Evolutionary conservation across 1,140 invertebrate species (phyloP), one percentile per base, ranked within the genome.

Genomic region (Scaptomyza graminum): DNA sequence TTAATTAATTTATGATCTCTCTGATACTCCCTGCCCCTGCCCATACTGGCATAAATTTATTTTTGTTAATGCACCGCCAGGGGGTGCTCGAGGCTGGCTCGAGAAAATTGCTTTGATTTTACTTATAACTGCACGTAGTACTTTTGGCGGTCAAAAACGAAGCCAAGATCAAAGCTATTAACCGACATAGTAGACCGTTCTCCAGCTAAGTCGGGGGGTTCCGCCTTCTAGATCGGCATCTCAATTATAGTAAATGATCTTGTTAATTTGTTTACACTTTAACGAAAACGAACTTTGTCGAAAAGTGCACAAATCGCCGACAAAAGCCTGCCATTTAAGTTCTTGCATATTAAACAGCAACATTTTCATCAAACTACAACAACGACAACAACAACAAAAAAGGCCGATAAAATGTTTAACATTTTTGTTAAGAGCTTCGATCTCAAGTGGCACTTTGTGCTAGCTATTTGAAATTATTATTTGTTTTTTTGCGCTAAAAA

Each of bases 381-480:
- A 60, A 9, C 61, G 2, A 39, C 25, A 18, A 76, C 56, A 46
- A 54, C 37, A 54, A 74, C 55, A 52, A 61, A 71, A 74, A 72
- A 65, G 28, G 61, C 71, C 73, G 74, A 87, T 87, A 88, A 87
- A 87, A 87, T 87, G 71, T 56, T 81, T 76, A 82, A 88, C 82
- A 87, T 88, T 88, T 88, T 70, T 88, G 83, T 79, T 70, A 76
- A 85, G 75, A 75, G 79, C 82, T 68, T 22, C n/a, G 74, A 68
- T 74, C 76, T 88, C 79, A 60, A 88, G 83, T 88, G 84, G 84
- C 83, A 88, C 83, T 88, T 89, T 88, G 57, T 46, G 68, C 63
- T 70, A 87, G 68, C 63, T 70, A 87, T 87, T 87, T 88, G 79
- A 88, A 88, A 88, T 89, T 89, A 88, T 88, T 88, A 85, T 85